Conservation (phyloP, 2,113 vertebrate species). For the Phylloscopus trochiloides region DNA sequence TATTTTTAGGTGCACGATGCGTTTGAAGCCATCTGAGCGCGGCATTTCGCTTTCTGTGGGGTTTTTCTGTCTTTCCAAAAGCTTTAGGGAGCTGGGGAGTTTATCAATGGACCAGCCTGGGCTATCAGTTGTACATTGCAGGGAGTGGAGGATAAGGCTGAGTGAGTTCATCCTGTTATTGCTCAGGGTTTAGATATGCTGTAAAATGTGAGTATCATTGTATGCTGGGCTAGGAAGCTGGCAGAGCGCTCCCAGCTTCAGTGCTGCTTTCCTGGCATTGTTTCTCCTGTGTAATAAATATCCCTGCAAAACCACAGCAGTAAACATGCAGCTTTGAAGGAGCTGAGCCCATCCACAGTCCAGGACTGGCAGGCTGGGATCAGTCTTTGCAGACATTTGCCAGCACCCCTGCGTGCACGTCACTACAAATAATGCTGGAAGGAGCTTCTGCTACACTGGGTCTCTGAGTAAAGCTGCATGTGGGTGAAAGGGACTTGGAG, state of each 20-base stretch:
- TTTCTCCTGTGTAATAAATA: constrained; percentile 17
- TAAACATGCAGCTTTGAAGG: background rate
- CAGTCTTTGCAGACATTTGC: background rate
- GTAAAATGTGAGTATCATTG: background rate
- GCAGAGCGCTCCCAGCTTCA: background rate
- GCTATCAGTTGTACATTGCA: background rate
- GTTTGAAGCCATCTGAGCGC: background rate
- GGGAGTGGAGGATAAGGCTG: background rate
- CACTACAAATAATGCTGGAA: background rate
- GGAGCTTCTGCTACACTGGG: background rate
- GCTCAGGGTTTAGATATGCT: background rate
- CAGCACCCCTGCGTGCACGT: background rate
- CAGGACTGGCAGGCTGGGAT: background rate
- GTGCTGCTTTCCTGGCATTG: background rate
- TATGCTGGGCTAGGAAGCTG: background rate
- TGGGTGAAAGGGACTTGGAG: background rate
- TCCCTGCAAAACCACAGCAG: background rate
- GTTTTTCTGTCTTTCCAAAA: background rate
- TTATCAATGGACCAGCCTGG: background rate
- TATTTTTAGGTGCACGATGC: constrained; percentile 5
- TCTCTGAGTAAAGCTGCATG: background rate
- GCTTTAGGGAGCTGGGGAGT: background rate
- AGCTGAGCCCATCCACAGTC: background rate
- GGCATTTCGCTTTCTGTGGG: background rate
- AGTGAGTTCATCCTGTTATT: background rate